Evolutionary conservation across 2,888 invertebrate genomes (phyloP), one percentile per base, ranked within the genome.

Genomic region (Heliconius erato): DNA sequence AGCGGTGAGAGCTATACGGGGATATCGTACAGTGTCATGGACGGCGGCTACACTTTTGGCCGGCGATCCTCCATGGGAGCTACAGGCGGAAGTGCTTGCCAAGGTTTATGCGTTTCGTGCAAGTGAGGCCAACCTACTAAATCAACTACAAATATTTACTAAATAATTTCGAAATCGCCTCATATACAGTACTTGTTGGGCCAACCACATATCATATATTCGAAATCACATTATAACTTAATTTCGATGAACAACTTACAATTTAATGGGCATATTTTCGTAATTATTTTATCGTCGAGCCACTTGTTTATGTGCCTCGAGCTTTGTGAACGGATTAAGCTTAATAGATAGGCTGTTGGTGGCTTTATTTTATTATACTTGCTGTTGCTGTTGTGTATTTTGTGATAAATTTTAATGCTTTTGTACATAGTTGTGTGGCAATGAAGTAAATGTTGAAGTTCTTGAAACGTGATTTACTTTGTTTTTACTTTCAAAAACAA

Each of bases 201-300:
- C 26, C 71, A 40, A n/a, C n/a, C 4, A 40, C 68, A 19, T 40
- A 71, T 35, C 12, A 40, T 44, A 44, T 49, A 26, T 44, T 7
- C 26, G 9, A 49, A 72, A 49, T 72, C 9, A 49, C 19, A 72
- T 44, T 26, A 49, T 49, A 72, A 72, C 9, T 72, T 72, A 71
- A 71, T 71, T 71, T n/a, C 40, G 44, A n/a, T 28, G 7, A 26
- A 16, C 16, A 26, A 44, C 44, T 72, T 26, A 44, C 72, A 69
- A 63, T 54, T 59, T 65, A 77, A 77, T 26, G 63, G 19, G 9
- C 32, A 54, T 79, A 54, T 69, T 79, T 79, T 32, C 16, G 32
- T 54, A 54, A 79, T 79, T 79, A 69, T 79, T 79, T 69, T 79
- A 71, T 69, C 69, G n/a, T 32, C 35, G 54, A 16, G 49, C 69